Evolutionary conservation across 2,797 vertebrate genomes (phyloP).

Genomic region (Antennarius maculatus): DNA sequence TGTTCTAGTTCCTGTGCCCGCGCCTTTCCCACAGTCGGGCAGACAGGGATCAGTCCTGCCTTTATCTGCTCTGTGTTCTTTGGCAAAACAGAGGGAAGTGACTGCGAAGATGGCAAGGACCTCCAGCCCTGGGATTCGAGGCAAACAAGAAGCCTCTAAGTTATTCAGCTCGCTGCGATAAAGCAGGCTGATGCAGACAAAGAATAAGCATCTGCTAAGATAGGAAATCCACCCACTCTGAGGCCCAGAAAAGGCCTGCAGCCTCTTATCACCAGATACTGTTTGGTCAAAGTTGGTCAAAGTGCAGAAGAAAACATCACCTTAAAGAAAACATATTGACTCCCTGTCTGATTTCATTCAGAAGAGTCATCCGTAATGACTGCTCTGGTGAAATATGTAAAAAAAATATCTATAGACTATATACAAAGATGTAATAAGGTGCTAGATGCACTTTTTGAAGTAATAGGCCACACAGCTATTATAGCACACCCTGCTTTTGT

Average conservation of each 20-base stretch:
- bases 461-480: constrained; percentile 30
- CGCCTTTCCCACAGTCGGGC: constrained; percentile 86
- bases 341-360: background rate
- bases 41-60: constrained; percentile 72
- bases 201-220: constrained; percentile 36
- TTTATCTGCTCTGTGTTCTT: constrained; percentile 88
- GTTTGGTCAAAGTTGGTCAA: constrained; percentile 32
- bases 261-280: constrained; percentile 60
- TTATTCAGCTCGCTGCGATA: constrained; percentile 61
- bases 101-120: constrained; percentile 83
- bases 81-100: constrained; percentile 92
- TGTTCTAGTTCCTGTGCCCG: constrained; percentile 74
- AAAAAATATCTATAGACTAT: background rate
- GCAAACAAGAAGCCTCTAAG: constrained; percentile 66
- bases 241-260: constrained; percentile 45
- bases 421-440: too few relatives aligned
- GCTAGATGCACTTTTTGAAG: too few relatives aligned
- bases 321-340: background rate
- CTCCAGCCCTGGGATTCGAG: constrained; percentile 65
- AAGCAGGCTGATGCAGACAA: constrained; percentile 48
- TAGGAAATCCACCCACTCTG: constrained; percentile 75
- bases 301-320: constrained; percentile 34
- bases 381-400: background rate
- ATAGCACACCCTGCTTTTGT: constrained; percentile 26
- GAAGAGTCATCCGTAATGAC: background rate